Percentiles rank a stretch among this genome's conserved stretches.
These are phyloP conservation scores for Cheumatopsyche charites DNA, from an alignment of 1,140 invertebrate species.

Conservation along the genomic window DNA sequence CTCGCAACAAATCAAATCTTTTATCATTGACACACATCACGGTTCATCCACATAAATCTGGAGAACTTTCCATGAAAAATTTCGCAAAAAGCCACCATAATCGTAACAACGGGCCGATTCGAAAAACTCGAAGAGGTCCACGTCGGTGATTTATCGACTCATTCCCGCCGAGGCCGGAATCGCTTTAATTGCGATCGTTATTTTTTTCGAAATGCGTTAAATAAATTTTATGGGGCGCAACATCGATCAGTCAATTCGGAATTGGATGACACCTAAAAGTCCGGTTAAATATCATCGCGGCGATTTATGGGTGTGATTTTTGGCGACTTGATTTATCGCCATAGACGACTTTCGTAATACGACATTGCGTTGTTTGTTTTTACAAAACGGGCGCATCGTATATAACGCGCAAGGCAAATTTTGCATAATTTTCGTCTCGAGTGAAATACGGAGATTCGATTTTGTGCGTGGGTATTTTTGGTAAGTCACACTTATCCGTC, in stretches of 20 bases:
- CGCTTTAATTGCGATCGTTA: constrained; percentile 4
- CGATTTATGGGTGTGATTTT: no score
- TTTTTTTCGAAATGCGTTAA: neutral
- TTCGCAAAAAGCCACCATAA: constrained; percentile 8
- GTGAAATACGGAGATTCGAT: no score
- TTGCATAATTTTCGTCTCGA: no score
- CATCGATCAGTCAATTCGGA: constrained; percentile 17
- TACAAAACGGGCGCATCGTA: no score
- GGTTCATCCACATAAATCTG: neutral
- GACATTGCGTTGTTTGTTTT: no score
- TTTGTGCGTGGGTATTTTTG: neutral
- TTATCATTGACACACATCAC: neutral
- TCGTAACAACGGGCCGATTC: constrained; percentile 10
- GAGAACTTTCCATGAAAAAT: neutral
- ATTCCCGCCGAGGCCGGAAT: neutral
- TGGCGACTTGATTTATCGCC: constrained; percentile 3
- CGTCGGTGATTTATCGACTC: neutral
- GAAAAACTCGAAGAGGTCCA: no score
- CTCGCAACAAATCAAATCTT: constrained; percentile 7
- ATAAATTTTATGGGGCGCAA: neutral
- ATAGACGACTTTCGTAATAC: no score
- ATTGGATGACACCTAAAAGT: constrained; percentile 9
- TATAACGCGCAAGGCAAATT: no score
- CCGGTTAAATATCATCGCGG: neutral
- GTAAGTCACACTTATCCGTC: constrained; percentile 10